Base-by-base conservation (phyloP, 1,140 invertebrate species). In the Theocolax elegans region DNA sequence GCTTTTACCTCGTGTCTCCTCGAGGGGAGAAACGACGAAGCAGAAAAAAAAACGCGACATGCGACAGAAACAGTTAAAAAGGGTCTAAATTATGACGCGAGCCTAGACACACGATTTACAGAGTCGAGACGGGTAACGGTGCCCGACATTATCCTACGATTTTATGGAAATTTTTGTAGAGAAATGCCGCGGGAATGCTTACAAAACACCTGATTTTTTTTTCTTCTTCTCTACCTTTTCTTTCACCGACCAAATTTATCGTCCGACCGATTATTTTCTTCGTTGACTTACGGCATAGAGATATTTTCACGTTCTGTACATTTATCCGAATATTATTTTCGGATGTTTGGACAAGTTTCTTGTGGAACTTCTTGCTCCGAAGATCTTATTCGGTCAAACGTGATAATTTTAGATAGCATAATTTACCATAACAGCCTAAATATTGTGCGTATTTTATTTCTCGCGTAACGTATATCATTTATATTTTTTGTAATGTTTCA, bases 41-140 rank as follows among this genome's bases (percentile, higher is more conserved):
- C 6, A n/a, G n/a, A 19, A 49, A 17, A 31, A 58, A 63, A 60
- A 68, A 53, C 19, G 64, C 65, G 51, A 59, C 72, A 63, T 69
- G 74, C 69, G 63, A 74, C 76, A 73, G 72, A 74, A 72, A 74
- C 68, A 69, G 72, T 74, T 72, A 72, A 70, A 70, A 70, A 71
- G 72, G 72, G 66, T 54, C 73, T 77, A 58, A 76, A 74, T 76
- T 77, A 76, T 73, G 74, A 35, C 31, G 10, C 31, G 31, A 35
- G 31, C 31, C 10, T 35, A 35, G 31, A 35, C 31, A 35, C 10
- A 6, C 10, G 4, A 4, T 35, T 35, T 35, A 10, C n/a, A n/a
- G n/a, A 63, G 70, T 51, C 66, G 60, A 65, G 59, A 67, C 53
- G 66, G 62, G 4, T 12, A 21, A 63, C 25, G 19, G 8, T 25